Evolutionary conservation across 2,113 vertebrate genomes (phyloP).

Genomic region (Pelodiscus sinensis): DNA sequence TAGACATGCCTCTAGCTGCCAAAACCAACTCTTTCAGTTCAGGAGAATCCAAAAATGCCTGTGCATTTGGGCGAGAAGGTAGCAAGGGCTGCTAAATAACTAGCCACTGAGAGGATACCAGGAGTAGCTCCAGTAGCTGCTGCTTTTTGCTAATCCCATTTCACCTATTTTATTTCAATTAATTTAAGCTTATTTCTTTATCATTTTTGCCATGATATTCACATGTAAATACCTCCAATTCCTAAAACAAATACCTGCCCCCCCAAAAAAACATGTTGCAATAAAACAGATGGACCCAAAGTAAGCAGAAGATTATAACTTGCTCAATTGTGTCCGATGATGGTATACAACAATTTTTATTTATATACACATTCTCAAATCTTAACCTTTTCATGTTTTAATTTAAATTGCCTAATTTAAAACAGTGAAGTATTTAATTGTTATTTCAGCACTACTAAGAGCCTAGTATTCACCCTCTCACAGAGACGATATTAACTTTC

Average conservation of each 20-base stretch:
- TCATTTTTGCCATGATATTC: not conserved
- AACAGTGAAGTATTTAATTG: not conserved
- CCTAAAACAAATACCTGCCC: not conserved
- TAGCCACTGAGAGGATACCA: not conserved
- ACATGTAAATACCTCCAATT: not conserved
- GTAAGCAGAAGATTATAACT: not conserved
- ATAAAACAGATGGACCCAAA: not conserved
- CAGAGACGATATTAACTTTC: not conserved
- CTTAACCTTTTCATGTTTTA: not conserved
- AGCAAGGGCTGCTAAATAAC: not conserved
- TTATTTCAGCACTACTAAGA: not conserved
- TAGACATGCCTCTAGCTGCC: not conserved
- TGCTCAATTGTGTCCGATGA: not conserved
- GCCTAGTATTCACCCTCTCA: not conserved
- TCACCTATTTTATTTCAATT: not conserved
- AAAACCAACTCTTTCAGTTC: accelerated
- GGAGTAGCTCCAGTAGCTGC: not conserved
- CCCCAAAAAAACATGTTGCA: too few relatives aligned
- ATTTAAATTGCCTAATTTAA: not conserved
- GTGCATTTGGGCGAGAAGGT: not conserved
- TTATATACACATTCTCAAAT: not conserved
- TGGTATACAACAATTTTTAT: not conserved
- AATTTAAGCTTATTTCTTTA: not conserved
- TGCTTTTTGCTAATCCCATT: not conserved
- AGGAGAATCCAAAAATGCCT: not conserved